Evolutionary conservation across 2,888 invertebrate species (phyloP), one percentile per base, ranked within the genome.

Genomic region (Shargacucullia verbasci): DNA sequence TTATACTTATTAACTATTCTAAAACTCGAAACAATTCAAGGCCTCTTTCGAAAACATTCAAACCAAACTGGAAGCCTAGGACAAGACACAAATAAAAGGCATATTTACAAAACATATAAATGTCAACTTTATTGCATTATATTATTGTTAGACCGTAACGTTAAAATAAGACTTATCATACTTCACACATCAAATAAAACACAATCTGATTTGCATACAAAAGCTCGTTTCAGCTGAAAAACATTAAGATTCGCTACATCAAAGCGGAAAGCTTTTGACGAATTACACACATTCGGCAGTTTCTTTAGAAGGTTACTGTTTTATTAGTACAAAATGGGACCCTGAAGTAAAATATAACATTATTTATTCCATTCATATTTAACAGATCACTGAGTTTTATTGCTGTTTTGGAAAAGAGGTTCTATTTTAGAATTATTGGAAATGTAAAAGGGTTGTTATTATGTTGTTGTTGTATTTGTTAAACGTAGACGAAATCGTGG

Each of bases 401-500:
- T 20, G 4, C 2, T 14, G 9, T 29, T 37, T 14, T n/a, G n/a
- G 5, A 25, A 37, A 7, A 29, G 0, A 11, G 13, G 8, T 39
- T 35, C 6, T 37, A 12, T 44, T 43, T 35, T 7, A 43, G 0
- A 7, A 27, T 9, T 33, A 35, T n/a, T 49, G 38, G 33, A 52
- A 48, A 47, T 59, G 49, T 54, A 53, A 54, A 8, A 46, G 7
- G n/a, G 35, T 55, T 59, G 56, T 50, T 60, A 34, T 58, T 14
- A 15, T 57, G 41, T 37, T 48, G 41, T 34, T 48, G 47, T 50
- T 49, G 8, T n/a, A 20, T 20, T 20, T 20, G 46, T 64, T 87
- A 91, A 57, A 85, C 80, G 73, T 92, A 94, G 41, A 87, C 80
- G 57, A 91, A 92, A 53, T 92, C 86, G 54, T 91, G 87, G 47